Conservation (phyloP, 2,888 invertebrate species). For the Julus scandinavius region DNA sequence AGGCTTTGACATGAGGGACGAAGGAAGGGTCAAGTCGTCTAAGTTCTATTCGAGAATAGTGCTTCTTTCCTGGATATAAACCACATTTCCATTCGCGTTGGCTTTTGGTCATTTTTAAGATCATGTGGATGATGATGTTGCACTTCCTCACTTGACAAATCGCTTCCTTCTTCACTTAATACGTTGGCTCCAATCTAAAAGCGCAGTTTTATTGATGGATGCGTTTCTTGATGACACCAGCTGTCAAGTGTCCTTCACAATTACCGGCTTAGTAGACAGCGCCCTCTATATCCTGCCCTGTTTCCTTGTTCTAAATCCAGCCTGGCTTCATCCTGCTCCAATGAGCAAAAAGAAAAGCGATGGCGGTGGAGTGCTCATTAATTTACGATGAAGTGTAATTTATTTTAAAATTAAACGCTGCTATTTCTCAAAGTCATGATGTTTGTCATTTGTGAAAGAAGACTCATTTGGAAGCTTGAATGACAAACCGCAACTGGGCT, state of each 20-base stretch:
- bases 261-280: conserved; percentile 38
- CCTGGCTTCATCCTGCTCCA: neutral
- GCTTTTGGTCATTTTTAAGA: conserved; percentile 45
- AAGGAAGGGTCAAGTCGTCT: conserved; percentile 16
- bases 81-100: conserved; percentile 30
- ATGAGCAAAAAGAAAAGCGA: conserved; percentile 16
- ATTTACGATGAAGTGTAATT: conserved; percentile 44
- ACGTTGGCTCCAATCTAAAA: conserved; percentile 46
- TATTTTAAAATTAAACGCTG: conserved; percentile 36
- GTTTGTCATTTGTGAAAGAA: conserved; percentile 46
- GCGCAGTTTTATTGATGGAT: conserved; percentile 46
- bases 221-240: conserved; percentile 46
- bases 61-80: conserved; percentile 29
- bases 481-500: conserved; percentile 44
- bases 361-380: conserved; percentile 45
- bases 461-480: conserved; percentile 37
- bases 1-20: neutral
- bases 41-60: neutral
- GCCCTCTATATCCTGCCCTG: conserved; percentile 43
- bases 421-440: conserved; percentile 15
- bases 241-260: conserved; percentile 46
- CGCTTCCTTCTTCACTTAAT: conserved; percentile 46
- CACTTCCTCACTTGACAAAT: conserved; percentile 46
- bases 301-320: conserved; percentile 9
- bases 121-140: conserved; percentile 40